Evolutionary conservation across 2,113 vertebrate species (phyloP).

Genomic region (Coryphaenoides rupestris): DNA sequence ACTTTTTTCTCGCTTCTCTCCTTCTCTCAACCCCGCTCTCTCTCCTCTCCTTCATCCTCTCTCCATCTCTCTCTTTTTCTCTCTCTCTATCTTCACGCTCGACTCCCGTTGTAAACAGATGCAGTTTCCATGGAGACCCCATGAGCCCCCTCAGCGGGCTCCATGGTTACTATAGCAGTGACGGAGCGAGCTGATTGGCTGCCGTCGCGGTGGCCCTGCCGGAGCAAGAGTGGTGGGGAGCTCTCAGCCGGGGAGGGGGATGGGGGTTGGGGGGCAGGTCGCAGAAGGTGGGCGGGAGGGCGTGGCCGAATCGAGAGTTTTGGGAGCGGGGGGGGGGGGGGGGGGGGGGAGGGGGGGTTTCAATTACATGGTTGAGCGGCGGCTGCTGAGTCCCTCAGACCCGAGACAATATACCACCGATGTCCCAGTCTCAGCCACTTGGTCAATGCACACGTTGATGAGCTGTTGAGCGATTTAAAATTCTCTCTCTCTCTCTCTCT

Average conservation of each 20-base stretch:
- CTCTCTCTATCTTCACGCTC: not conserved
- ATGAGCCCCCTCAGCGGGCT: not conserved
- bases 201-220: not conserved
- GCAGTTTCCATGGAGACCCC: not conserved
- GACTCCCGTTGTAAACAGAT: not conserved
- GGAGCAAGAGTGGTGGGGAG: not conserved
- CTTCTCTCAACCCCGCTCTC: too few species aligned
- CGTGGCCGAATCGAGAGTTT: not conserved
- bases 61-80: too few species aligned
- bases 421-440: not conserved
- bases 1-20: not conserved
- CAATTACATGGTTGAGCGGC: not conserved
- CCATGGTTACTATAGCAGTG: constrained; percentile 1
- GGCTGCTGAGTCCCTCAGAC: not conserved
- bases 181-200: not conserved
- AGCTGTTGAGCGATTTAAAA: too few species aligned
- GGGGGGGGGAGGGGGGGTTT: too few species aligned
- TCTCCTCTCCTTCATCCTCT: not conserved
- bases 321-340: too few species aligned
- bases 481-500: constrained; percentile 38
- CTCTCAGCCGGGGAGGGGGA: not conserved
- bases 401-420: not conserved
- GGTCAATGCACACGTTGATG: not conserved
- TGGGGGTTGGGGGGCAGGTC: not conserved
- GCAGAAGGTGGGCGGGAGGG: not conserved